Percentiles rank a stretch among this genome's conserved stretches.
phyloP scores from a whole-genome alignment of 2,888 invertebrate genomes.

The Linyphia triangularis region DNA sequence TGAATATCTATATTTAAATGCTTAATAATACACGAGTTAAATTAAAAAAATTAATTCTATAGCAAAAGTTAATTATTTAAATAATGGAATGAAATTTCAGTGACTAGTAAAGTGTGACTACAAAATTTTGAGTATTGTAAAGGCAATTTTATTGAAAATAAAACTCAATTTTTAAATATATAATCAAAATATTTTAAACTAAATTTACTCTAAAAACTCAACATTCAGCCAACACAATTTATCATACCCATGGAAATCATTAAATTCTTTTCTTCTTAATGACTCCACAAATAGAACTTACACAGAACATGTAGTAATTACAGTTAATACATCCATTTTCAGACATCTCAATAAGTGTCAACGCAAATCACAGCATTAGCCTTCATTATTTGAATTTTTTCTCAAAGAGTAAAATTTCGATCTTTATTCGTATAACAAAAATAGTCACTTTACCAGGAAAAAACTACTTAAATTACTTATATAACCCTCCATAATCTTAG shows the following conservation, averaged over 20 bases:
- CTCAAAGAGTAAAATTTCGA: too few relatives aligned
- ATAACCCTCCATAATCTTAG: too few relatives aligned
- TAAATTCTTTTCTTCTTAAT: not conserved
- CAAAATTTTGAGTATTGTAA: not conserved
- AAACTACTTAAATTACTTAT: too few relatives aligned
- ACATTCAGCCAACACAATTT: not conserved
- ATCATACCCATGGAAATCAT: not conserved
- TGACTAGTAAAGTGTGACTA: conserved; percentile 54
- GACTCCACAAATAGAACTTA: too few relatives aligned
- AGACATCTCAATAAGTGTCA: not conserved
- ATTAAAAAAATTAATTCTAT: too few relatives aligned
- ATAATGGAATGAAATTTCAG: not conserved
- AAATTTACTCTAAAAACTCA: not conserved
- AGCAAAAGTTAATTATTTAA: too few relatives aligned
- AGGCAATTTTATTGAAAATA: not conserved
- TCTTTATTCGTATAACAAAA: too few relatives aligned
- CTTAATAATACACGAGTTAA: too few relatives aligned
- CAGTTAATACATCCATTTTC: not conserved
- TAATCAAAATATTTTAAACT: not conserved
- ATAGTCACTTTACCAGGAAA: too few relatives aligned
- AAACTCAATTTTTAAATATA: not conserved
- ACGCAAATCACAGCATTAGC: not conserved
- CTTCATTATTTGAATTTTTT: too few relatives aligned
- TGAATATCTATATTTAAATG: too few relatives aligned
- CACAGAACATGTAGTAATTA: too few relatives aligned